phyloP scores from a whole-genome alignment of 2,797 vertebrate genomes.

The Pachyuromys duprasi region DNA sequence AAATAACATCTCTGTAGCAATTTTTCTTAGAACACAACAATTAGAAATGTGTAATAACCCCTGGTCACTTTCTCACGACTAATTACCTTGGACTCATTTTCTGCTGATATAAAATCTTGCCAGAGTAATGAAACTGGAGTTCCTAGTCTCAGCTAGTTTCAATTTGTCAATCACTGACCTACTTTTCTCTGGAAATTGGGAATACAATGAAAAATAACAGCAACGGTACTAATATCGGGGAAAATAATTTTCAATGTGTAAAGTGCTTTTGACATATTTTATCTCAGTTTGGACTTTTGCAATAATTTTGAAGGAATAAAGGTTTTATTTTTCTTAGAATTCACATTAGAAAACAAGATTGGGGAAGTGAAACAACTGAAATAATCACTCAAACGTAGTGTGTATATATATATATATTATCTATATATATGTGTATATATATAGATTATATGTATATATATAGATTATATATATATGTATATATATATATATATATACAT shows the following conservation, averaged over 20 bases:
- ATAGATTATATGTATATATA: too few relatives aligned
- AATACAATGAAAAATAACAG: slow-evolving; percentile 69
- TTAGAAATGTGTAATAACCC: slow-evolving; percentile 49
- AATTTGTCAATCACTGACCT: slow-evolving; percentile 51
- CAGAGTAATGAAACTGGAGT: not conserved
- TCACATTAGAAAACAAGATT: not conserved
- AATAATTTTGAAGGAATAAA: not conserved
- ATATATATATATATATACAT: too few relatives aligned
- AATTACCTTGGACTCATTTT: slow-evolving; percentile 51
- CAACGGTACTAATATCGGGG: not conserved
- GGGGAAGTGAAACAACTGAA: not conserved
- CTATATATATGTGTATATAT: too few relatives aligned
- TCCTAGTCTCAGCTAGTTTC: slow-evolving; percentile 60
- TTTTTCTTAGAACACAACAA: slow-evolving; percentile 17
- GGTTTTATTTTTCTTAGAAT: not conserved
- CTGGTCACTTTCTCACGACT: slow-evolving; percentile 37
- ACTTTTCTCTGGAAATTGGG: slow-evolving; percentile 72
- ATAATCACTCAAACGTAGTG: not conserved
- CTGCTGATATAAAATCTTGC: slow-evolving; percentile 64
- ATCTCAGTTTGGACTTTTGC: not conserved
- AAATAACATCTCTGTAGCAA: not conserved
- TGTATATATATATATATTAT: too few relatives aligned
- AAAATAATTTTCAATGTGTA: not conserved
- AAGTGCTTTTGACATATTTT: not conserved
- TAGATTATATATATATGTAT: too few relatives aligned